Evolutionary conservation across 2,888 invertebrate genomes (phyloP), one percentile per base, ranked within the genome.

Genomic region (Volucella inflata): DNA sequence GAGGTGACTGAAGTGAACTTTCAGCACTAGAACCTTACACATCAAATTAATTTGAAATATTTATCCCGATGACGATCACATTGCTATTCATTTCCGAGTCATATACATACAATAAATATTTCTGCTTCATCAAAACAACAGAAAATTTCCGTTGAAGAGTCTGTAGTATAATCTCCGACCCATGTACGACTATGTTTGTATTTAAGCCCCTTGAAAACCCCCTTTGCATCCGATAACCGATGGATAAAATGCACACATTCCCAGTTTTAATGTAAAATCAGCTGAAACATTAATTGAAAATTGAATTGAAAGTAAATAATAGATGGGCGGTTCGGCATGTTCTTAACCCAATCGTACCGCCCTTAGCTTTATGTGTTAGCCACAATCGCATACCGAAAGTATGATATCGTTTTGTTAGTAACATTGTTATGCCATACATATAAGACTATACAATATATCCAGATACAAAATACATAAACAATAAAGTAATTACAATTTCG

Each of bases 221-320:
- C 21, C 21, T 4, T 70, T 48, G 48, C 46, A 46, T 70, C 17
- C 38, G 42, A 21, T 2, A 2, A 12, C 17, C 48, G 36, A n/a
- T 50, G 38, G n/a, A 38, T 16, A 2, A n/a, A 16, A 46, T 53
- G 16, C 11, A 44, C 51, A 16, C 6, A 60, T 38, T 12, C 10
- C 38, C 46, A 74, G 40, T 67, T 67, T 38, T 62, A 62, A 60
- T 70, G 60, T 51, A 62, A 77, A 70, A 62, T 77, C 60, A 62
- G 70, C 79, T 71, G 71, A 51, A 74, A 80, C 68, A 59, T 36
- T 59, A 77, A 82, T 71, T 68, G 76, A 67, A 72, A 76, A 76
- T 65, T 51, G 75, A 70, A 59, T 77, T 72, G 44, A 71, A 78
- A 65, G 71, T 71, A 78, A 78, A 78, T 71, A 78, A 78, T 65